Percentiles rank a stretch among this genome's conserved stretches.
Evolutionary conservation across 2,888 invertebrate genomes (phyloP).

Genomic region (Lamellibrachia columna): DNA sequence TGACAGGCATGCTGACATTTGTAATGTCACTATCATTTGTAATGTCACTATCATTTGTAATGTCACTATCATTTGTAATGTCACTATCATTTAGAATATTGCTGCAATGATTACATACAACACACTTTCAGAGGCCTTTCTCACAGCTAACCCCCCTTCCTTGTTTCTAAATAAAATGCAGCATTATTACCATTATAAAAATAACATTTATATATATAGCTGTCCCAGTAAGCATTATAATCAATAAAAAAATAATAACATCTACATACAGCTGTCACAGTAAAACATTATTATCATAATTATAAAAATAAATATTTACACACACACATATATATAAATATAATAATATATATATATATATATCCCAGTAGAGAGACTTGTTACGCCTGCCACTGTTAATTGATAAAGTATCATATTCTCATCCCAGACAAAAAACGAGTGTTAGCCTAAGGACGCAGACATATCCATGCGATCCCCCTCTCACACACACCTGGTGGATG

Average conservation of each 20-base stretch:
- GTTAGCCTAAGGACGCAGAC: neutral
- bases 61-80: neutral
- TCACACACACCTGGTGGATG: neutral
- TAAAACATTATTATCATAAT: neutral
- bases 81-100: too few species aligned
- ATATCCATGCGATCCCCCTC: neutral
- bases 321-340: neutral
- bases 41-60: too few species aligned
- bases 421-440: neutral
- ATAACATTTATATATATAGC: neutral
- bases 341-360: neutral
- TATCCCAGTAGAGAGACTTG: neutral
- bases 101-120: too few species aligned
- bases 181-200: neutral
- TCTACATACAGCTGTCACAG: too few species aligned
- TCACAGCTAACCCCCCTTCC: neutral
- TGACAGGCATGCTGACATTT: neutral
- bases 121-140: neutral
- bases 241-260: neutral
- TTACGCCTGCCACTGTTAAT: neutral
- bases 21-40: neutral
- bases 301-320: too few species aligned
- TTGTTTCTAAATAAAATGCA: neutral
- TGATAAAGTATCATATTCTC: neutral
- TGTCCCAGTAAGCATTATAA: neutral